These are phyloP conservation scores for Peromyscus attwateri DNA, from an alignment of 2,797 vertebrate genomes.

Conservation along the genomic window DNA sequence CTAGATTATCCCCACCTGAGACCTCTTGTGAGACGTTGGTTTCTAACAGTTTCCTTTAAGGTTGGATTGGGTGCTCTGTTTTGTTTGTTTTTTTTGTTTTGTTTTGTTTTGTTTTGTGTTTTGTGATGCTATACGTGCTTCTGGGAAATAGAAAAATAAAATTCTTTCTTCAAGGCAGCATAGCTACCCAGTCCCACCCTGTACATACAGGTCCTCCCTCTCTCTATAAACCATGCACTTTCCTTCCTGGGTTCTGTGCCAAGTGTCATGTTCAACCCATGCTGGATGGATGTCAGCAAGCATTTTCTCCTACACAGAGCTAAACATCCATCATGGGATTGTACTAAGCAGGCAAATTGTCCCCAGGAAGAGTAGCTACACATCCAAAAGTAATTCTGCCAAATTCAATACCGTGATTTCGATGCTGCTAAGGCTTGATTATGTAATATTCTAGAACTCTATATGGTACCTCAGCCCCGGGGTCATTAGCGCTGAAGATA, in stretches of 20 bases:
- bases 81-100: no score
- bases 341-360: neutral
- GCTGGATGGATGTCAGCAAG: neutral
- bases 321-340: neutral
- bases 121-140: neutral
- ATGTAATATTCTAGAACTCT: neutral
- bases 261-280: no score
- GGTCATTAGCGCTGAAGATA: no score
- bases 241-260: neutral
- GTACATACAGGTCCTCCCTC: neutral
- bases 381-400: neutral
- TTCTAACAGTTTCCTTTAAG: neutral
- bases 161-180: neutral
- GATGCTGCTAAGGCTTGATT: neutral
- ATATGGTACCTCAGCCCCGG: neutral
- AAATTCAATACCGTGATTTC: neutral
- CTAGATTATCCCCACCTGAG: fast-evolving
- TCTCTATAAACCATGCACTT: neutral
- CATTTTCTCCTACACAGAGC: neutral
- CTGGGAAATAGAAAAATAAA: neutral
- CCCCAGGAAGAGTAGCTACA: neutral
- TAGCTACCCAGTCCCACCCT: neutral
- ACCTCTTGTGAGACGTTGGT: neutral
- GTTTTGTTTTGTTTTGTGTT: neutral
- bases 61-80: neutral